Conservation (phyloP, 2,888 invertebrate species). For the Zaprionus lineosus region DNA sequence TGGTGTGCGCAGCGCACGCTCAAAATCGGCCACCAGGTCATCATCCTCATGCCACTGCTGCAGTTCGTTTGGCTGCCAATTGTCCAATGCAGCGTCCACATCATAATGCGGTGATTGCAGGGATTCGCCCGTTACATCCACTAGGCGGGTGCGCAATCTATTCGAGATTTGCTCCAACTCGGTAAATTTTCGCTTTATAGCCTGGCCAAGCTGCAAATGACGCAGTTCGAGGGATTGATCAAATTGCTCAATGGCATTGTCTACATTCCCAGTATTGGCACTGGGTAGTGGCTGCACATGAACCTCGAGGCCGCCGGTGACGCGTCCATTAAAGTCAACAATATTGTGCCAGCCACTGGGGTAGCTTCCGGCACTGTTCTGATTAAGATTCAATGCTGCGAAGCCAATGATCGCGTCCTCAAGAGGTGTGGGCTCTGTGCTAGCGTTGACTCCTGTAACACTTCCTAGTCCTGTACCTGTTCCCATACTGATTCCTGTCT, state of each 20-base stretch:
- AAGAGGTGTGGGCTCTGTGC: slow-evolving; percentile 83
- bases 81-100: slow-evolving; percentile 53
- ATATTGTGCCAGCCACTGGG: slow-evolving; percentile 87
- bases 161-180: slow-evolving; percentile 87
- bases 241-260: slow-evolving; percentile 75
- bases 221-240: slow-evolving; percentile 76
- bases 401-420: slow-evolving; percentile 86
- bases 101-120: slow-evolving; percentile 83
- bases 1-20: slow-evolving; percentile 84
- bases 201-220: slow-evolving; percentile 82
- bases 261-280: slow-evolving; percentile 81
- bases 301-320: slow-evolving; percentile 86
- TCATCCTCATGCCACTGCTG: slow-evolving; percentile 78
- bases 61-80: slow-evolving; percentile 61
- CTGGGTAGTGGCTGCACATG: slow-evolving; percentile 84
- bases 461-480: no score
- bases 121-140: slow-evolving; percentile 85
- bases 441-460: no score
- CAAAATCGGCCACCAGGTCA: slow-evolving; percentile 83
- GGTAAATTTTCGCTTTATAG: slow-evolving; percentile 85
- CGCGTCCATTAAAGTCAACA: slow-evolving; percentile 85
- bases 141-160: slow-evolving; percentile 84
- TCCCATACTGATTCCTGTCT: slow-evolving; percentile 80
- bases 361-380: slow-evolving; percentile 81
- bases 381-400: slow-evolving; percentile 85